These are phyloP conservation scores for Drosophila putrida DNA, from an alignment of 2,888 invertebrate genomes.

Conservation along the genomic window DNA sequence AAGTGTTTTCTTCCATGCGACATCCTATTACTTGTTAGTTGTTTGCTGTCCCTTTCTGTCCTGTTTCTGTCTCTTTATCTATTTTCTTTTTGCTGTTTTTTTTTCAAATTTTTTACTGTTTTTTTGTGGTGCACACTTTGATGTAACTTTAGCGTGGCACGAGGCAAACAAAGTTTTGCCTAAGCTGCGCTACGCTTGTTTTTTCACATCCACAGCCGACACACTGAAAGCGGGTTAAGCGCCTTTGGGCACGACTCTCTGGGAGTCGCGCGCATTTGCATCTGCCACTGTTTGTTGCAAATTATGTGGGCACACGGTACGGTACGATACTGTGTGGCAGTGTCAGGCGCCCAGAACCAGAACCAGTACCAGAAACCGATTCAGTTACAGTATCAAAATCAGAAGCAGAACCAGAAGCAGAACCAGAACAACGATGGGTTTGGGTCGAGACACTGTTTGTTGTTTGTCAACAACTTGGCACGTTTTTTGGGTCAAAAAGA, in stretches of 20 bases:
- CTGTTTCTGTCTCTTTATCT: neutral
- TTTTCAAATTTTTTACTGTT: constrained; percentile 4
- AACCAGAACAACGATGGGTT: constrained; percentile 33
- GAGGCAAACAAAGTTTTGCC: constrained; percentile 53
- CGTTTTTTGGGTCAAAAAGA: constrained; percentile 69
- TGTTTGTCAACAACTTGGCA: constrained; percentile 79
- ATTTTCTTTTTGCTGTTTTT: neutral
- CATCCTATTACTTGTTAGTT: constrained; percentile 58
- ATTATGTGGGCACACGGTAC: constrained; percentile 72
- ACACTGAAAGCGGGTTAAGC: constrained; percentile 74
- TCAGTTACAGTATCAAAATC: constrained; percentile 1
- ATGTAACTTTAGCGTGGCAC: constrained; percentile 51
- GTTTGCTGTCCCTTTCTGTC: constrained; percentile 5
- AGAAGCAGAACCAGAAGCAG: constrained; percentile 16
- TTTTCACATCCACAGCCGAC: constrained; percentile 55
- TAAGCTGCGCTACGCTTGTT: constrained; percentile 63
- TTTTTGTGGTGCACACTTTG: constrained; percentile 31
- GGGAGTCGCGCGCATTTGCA: constrained; percentile 57
- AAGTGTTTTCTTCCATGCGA: constrained; percentile 60
- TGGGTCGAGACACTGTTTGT: constrained; percentile 55
- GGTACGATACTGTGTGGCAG: too few relatives aligned
- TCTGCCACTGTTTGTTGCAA: constrained; percentile 49
- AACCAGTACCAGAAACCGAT: constrained; percentile 1
- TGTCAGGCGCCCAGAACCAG: constrained; percentile 27
- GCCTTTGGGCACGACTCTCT: constrained; percentile 70